A percentile compares a stretch with the other conserved stretches of the same genome.
Evolutionary conservation across 1,140 invertebrate genomes (phyloP).

Genomic region (Drosophila tropicalis): DNA sequence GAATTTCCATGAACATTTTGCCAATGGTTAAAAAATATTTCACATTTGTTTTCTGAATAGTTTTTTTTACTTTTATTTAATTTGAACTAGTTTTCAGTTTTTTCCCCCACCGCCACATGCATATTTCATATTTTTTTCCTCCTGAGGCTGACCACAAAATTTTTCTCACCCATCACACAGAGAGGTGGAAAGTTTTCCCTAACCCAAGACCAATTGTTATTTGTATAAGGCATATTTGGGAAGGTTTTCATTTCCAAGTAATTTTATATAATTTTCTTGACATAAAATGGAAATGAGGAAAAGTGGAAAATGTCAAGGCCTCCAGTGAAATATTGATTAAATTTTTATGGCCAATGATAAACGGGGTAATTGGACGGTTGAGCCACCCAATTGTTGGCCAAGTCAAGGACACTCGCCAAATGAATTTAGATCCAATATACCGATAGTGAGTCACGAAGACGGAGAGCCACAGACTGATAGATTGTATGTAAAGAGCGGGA

Average conservation of each 20-base stretch:
- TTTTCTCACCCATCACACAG: background rate
- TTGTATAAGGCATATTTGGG: constrained; percentile 9
- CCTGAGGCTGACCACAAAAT: background rate
- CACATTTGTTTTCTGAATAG: background rate
- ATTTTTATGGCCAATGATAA: constrained; percentile 3
- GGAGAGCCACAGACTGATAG: background rate
- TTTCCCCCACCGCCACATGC: background rate
- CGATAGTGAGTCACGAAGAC: background rate
- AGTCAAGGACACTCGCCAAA: constrained; percentile 1
- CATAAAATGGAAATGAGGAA: background rate
- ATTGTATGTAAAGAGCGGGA: background rate
- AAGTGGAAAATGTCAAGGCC: constrained; percentile 11
- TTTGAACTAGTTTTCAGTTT: background rate
- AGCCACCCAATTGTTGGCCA: background rate
- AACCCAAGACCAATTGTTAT: constrained; percentile 16
- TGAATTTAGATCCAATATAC: background rate
- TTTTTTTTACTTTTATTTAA: background rate
- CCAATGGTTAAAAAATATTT: too few relatives aligned
- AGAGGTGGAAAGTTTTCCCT: background rate
- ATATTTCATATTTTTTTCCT: constrained; percentile 3
- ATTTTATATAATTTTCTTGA: constrained; percentile 6
- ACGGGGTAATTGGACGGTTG: constrained; percentile 3
- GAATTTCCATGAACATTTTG: too few relatives aligned
- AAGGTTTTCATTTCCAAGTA: constrained; percentile 19
- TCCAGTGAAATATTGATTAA: constrained; percentile 16